These are phyloP conservation scores for Muscina levida DNA, from an alignment of 2,888 invertebrate species.

Conservation along the genomic window DNA sequence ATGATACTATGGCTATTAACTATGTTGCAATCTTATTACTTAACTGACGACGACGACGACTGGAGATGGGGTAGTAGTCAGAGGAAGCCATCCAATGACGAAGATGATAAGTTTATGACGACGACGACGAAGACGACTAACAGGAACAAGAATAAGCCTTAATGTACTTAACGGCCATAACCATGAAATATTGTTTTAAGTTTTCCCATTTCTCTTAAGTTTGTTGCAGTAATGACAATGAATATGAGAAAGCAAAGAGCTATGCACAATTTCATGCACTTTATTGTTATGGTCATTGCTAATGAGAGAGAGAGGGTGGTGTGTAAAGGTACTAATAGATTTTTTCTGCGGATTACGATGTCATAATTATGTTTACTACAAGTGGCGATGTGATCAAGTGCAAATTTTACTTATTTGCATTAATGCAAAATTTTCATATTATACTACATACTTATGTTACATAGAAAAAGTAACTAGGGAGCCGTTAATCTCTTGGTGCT, in stretches of 20 bases:
- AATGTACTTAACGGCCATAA: slow-evolving; percentile 38
- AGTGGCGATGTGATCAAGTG: too few species aligned
- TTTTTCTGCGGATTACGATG: too few species aligned
- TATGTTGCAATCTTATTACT: slow-evolving; percentile 43
- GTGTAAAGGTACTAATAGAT: too few species aligned
- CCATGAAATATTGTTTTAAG: slow-evolving; percentile 37
- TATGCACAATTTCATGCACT: slow-evolving; percentile 3
- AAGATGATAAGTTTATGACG: background rate
- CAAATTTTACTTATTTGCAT: too few species aligned
- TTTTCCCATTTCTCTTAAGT: background rate
- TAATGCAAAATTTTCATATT: too few species aligned
- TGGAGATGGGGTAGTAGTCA: background rate
- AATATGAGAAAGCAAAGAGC: background rate
- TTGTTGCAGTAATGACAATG: slow-evolving; percentile 37
- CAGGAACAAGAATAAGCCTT: too few species aligned
- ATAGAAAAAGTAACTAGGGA: too few species aligned
- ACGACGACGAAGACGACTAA: background rate
- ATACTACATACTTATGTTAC: too few species aligned
- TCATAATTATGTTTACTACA: too few species aligned
- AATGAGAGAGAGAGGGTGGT: background rate
- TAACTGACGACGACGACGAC: background rate
- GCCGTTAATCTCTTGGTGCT: too few species aligned
- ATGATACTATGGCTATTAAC: slow-evolving; percentile 22
- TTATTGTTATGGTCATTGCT: background rate
- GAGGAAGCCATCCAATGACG: background rate